phyloP scores from a whole-genome alignment of 2,113 vertebrate genomes.

The Carettochelys insculpta region DNA sequence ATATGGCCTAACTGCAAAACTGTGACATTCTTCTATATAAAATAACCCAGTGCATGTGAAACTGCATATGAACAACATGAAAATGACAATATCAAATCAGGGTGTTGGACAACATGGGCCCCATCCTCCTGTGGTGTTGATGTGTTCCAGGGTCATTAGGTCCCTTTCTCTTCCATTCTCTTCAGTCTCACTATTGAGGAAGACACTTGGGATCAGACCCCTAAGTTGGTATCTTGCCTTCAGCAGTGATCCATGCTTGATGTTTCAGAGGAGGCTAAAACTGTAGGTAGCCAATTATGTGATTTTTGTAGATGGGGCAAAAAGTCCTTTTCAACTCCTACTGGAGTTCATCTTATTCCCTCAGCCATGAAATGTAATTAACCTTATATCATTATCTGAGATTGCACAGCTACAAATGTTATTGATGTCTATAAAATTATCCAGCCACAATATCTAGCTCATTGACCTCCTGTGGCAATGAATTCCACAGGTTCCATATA shows the following conservation, averaged over 20 bases:
- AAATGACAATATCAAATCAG: neutral
- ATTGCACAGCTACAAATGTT: constrained; percentile 66
- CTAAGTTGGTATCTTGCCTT: neutral
- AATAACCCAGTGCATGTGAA: neutral
- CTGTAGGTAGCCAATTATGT: neutral
- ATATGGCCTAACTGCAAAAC: neutral
- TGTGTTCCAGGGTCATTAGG: neutral
- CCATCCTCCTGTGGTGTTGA: neutral
- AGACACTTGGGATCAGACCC: neutral
- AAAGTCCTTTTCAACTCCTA: constrained; percentile 33
- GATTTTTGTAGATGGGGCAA: constrained; percentile 30
- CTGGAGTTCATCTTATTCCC: constrained; percentile 51
- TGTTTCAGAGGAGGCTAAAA: constrained; percentile 19
- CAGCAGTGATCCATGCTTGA: neutral
- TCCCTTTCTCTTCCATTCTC: neutral
- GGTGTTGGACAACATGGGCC: neutral
- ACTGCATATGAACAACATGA: neutral
- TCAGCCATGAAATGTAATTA: constrained; percentile 70
- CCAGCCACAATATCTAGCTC: constrained; percentile 61
- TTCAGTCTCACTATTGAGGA: neutral
- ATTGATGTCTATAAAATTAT: constrained; percentile 72
- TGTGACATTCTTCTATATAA: neutral
- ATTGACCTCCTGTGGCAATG: constrained; percentile 31
- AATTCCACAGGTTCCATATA: constrained; percentile 35
- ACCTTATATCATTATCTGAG: constrained; percentile 64